Percentiles rank a stretch among this genome's conserved stretches.
Conservation (phyloP, 2,113 vertebrate species). For the Ivindomyrus marchei region DNA sequence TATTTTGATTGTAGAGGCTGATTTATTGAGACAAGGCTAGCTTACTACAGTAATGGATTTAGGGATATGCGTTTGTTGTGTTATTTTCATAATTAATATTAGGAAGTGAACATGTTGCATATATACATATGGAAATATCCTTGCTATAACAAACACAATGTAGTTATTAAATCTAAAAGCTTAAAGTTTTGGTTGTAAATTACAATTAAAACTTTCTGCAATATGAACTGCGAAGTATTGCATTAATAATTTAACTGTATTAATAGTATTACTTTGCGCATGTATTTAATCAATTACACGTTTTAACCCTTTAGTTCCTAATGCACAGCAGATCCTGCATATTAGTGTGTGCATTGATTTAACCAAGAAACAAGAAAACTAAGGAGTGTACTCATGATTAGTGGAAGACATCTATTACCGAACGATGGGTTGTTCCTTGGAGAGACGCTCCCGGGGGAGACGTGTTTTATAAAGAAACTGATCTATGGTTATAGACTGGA, state of each 20-base stretch:
- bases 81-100: slow-evolving; percentile 93
- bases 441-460: neutral
- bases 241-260: slow-evolving; percentile 15
- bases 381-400: neutral
- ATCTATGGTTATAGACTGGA: neutral
- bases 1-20: slow-evolving; percentile 94
- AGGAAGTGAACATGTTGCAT: slow-evolving; percentile 67
- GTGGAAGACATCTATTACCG: neutral
- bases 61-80: slow-evolving; percentile 83
- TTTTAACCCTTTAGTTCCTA: neutral
- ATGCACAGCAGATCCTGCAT: neutral
- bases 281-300: neutral
- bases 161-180: slow-evolving; percentile 20
- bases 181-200: slow-evolving; percentile 60
- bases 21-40: slow-evolving; percentile 92
- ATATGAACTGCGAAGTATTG: slow-evolving; percentile 35
- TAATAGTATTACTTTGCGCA: neutral
- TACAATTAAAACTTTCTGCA: slow-evolving; percentile 50
- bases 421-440: neutral
- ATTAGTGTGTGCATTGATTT: neutral
- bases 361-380: neutral
- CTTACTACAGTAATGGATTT: slow-evolving; percentile 92
- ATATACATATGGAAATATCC: slow-evolving; percentile 63
- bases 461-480: neutral
- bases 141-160: slow-evolving; percentile 52